Conservation (phyloP, 2,888 invertebrate genomes). For the Antitype chi region DNA sequence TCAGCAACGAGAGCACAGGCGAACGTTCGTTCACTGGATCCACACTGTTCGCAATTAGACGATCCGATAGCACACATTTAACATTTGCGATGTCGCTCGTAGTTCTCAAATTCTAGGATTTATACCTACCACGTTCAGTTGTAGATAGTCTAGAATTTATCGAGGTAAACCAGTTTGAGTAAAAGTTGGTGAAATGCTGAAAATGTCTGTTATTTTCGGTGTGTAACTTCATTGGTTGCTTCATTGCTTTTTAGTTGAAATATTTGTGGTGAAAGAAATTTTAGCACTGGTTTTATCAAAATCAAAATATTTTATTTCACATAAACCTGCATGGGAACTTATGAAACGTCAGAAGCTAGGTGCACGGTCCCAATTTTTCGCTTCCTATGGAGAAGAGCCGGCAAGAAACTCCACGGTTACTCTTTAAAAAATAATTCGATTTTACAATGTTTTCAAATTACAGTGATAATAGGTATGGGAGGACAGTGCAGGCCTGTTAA, state of each 20-base stretch:
- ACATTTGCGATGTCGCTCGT: constrained; percentile 39
- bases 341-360: too few relatives aligned
- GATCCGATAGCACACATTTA: constrained; percentile 47
- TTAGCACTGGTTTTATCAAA: neutral
- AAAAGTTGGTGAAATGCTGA: constrained; percentile 30
- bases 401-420: too few relatives aligned
- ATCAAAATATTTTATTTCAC: too few relatives aligned
- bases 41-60: constrained; percentile 55
- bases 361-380: too few relatives aligned
- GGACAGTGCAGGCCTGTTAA: too few relatives aligned
- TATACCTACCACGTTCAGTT: constrained; percentile 29
- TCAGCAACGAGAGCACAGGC: constrained; percentile 18
- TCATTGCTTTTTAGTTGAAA: neutral
- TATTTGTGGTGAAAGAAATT: neutral
- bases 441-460: too few relatives aligned
- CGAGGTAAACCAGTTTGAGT: constrained; percentile 7
- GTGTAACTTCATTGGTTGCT: neutral
- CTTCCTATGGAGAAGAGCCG: too few relatives aligned
- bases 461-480: too few relatives aligned
- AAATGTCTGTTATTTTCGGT: constrained; percentile 23
- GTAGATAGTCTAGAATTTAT: constrained; percentile 55
- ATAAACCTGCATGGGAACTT: too few relatives aligned
- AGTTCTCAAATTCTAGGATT: constrained; percentile 42
- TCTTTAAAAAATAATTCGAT: too few relatives aligned
- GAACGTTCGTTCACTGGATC: constrained; percentile 19